Base-by-base conservation (phyloP, 2,888 invertebrate genomes). In the Pseudeuparius sepicola region DNA sequence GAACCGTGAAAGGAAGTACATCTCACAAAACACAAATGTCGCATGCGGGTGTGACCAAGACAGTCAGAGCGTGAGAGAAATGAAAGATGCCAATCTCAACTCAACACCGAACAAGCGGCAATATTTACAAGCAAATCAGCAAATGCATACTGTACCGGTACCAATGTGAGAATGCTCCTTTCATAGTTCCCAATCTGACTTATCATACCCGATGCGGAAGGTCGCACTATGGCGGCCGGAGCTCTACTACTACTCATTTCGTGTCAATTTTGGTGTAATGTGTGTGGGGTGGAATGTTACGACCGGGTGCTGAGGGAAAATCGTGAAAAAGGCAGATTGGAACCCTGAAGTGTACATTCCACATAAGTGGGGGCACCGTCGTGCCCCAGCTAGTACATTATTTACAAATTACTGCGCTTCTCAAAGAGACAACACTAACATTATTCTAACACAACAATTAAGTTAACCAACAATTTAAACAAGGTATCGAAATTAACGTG, bases 1-100 rank as follows among this genome's bases (percentile, higher is more conserved):
- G 78, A 84, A 84, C 83, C 80, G 82, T 81, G 82, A 82, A 83
- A 81, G 82, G 81, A 78, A 75, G 48, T 49, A 76, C 50, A 53
- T 66, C 64, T 59, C 55, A 58, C 54, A 57, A 56, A 53, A 54
- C 51, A 53, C 49, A 53, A 71, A 70, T 65, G 69, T 70, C 71
- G 72, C 73, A 73, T 73, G 73, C 73, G 54, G 72, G 70, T 52
- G 57, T 57, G 60, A 61, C 59, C 53, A 61, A 56, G 60, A 62
- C 56, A 51, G 63, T 62, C 57, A 62, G 61, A 62, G 56, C 54
- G 56, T 60, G 57, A 59, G 57, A 59, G 57, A 60, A 57, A 61
- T 62, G 58, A 61, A 61, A 59, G 61, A 60, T 59, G 60, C 59
- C 60, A 59, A n/a, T 59, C 59, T 60, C 59, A 55, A 53, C 50